phyloP scores from a whole-genome alignment of 2,113 vertebrate species.

The Colaptes auratus region DNA sequence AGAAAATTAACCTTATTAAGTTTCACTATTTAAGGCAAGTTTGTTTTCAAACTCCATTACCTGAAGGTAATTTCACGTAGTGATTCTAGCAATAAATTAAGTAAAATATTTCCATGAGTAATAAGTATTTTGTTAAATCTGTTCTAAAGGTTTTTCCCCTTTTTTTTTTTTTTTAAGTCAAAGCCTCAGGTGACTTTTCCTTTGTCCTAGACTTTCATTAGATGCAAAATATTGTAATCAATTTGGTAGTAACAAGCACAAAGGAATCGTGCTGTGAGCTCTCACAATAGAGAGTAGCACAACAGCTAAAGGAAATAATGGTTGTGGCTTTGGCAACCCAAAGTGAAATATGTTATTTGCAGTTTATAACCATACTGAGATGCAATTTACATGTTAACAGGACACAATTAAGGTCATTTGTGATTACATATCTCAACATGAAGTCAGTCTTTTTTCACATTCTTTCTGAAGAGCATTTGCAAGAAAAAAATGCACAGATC shows the following conservation, averaged over 20 bases:
- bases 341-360: slow-evolving; percentile 65
- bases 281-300: slow-evolving; percentile 26
- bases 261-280: slow-evolving; percentile 38
- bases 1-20: not conserved
- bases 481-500: slow-evolving; percentile 28
- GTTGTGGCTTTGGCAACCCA: slow-evolving; percentile 47
- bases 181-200: not conserved
- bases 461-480: slow-evolving; percentile 42
- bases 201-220: slow-evolving; percentile 13
- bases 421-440: slow-evolving; percentile 52
- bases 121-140: slow-evolving; percentile 38
- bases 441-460: slow-evolving; percentile 45
- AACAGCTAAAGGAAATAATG: slow-evolving; percentile 38
- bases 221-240: not conserved
- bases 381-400: slow-evolving; percentile 54
- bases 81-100: slow-evolving; percentile 4
- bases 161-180: not conserved
- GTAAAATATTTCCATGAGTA: slow-evolving; percentile 31
- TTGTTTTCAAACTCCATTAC: not conserved
- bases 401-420: slow-evolving; percentile 34
- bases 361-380: slow-evolving; percentile 63
- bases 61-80: slow-evolving; percentile 21
- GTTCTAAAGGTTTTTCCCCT: not conserved
- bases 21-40: slow-evolving; percentile 4
- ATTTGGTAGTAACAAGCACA: not conserved